Evolutionary conservation across 2,888 invertebrate species (phyloP).

Genomic region (Limnephilus auricula): DNA sequence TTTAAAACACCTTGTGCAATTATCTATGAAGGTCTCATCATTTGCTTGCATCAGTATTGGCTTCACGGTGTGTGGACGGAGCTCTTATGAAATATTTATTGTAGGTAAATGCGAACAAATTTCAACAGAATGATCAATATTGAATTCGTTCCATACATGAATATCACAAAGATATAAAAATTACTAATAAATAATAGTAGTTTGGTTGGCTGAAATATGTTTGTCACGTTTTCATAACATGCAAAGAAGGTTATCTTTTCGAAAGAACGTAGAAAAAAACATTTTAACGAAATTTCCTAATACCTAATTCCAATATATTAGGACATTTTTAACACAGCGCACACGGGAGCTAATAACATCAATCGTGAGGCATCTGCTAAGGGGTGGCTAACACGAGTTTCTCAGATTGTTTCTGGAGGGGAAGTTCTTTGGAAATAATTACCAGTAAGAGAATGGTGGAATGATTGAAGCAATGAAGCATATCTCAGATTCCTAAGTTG

Average conservation of each 20-base stretch:
- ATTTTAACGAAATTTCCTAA: background rate
- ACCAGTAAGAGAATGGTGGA: background rate
- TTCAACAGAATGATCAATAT: constrained; percentile 2
- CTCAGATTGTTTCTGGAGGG: background rate
- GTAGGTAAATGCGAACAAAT: background rate
- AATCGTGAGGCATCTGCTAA: background rate
- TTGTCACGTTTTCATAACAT: background rate
- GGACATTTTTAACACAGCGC: background rate
- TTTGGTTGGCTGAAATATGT: background rate
- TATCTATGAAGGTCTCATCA: background rate
- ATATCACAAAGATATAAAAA: background rate
- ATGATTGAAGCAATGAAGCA: background rate
- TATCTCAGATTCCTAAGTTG: background rate
- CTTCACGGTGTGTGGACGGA: background rate
- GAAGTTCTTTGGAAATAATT: background rate
- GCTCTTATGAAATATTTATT: background rate
- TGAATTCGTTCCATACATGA: background rate
- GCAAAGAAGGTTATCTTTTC: background rate
- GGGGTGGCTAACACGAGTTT: background rate
- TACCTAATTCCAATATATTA: background rate
- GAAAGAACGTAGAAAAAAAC: background rate
- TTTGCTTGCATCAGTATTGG: background rate
- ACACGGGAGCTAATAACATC: background rate
- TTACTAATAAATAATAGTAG: background rate
- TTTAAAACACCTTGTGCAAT: background rate